Evolutionary conservation across 1,140 invertebrate genomes (phyloP).

Genomic region (Pectinophora gossypiella): DNA sequence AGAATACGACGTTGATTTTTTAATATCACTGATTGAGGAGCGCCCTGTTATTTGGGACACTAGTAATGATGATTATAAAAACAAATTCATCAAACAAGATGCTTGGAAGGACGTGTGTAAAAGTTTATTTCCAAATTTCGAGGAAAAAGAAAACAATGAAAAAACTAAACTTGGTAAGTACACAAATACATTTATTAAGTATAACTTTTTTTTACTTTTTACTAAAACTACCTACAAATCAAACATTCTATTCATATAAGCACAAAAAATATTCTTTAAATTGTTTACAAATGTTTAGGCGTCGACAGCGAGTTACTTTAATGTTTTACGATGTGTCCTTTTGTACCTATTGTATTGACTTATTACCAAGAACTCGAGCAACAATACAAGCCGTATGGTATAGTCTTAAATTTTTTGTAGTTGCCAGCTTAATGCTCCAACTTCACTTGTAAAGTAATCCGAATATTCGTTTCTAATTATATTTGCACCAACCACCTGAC

Average conservation of each 20-base stretch:
- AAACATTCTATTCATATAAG: slow-evolving; percentile 12
- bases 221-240: slow-evolving; percentile 13
- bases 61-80: slow-evolving; percentile 22
- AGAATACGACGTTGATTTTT: slow-evolving; percentile 15
- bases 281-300: neutral
- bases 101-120: slow-evolving; percentile 20
- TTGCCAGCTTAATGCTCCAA: slow-evolving; percentile 18
- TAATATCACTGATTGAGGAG: slow-evolving; percentile 20
- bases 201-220: neutral
- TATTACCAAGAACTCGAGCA: slow-evolving; percentile 1
- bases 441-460: slow-evolving; percentile 22
- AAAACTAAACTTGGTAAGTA: slow-evolving; percentile 19
- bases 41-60: slow-evolving; percentile 21
- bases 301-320: neutral
- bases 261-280: slow-evolving; percentile 7
- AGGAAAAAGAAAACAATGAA: slow-evolving; percentile 16
- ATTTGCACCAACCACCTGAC: slow-evolving; percentile 11
- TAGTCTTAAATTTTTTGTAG: slow-evolving; percentile 15
- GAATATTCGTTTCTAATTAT: slow-evolving; percentile 20
- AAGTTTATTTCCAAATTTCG: slow-evolving; percentile 22
- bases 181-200: slow-evolving; percentile 1
- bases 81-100: slow-evolving; percentile 23
- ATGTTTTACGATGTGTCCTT: neutral
- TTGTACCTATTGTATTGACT: slow-evolving; percentile 2
- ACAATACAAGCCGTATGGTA: neutral